Percentiles rank a stretch among this genome's conserved stretches.
Evolutionary conservation across 2,797 vertebrate genomes (phyloP).

Genomic region (Propithecus perrieri): DNA sequence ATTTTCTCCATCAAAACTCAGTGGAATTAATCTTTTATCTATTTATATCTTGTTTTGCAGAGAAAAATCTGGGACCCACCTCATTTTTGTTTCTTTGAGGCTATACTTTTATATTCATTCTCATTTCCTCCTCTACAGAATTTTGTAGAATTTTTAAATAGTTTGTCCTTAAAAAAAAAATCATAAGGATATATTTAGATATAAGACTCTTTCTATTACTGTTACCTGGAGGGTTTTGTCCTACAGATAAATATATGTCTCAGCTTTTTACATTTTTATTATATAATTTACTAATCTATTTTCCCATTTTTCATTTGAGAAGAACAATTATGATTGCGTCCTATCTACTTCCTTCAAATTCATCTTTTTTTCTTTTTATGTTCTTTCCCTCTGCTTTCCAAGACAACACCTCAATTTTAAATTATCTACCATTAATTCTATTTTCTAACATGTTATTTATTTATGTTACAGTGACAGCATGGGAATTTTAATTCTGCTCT

Average conservation of each 20-base stretch:
- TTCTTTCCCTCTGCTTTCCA: not conserved
- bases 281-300: not conserved
- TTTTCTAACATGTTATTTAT: not conserved
- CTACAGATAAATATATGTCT: not conserved
- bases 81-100: not conserved
- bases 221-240: not conserved
- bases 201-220: not conserved
- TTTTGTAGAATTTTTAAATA: not conserved
- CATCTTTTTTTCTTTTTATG: not conserved
- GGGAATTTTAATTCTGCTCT: not conserved
- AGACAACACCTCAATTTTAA: not conserved
- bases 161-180: not conserved
- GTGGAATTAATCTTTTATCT: constrained; percentile 1
- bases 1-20: not conserved
- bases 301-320: not conserved
- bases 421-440: not conserved
- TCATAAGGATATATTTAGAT: not conserved
- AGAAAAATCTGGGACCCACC: not conserved
- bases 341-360: not conserved
- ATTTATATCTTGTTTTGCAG: not conserved
- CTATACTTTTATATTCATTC: not conserved
- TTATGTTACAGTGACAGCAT: not conserved
- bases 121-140: not conserved
- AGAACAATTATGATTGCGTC: not conserved
- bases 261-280: not conserved